Evolutionary conservation across 2,113 vertebrate species (phyloP).

Genomic region (Archocentrus centrarchus): DNA sequence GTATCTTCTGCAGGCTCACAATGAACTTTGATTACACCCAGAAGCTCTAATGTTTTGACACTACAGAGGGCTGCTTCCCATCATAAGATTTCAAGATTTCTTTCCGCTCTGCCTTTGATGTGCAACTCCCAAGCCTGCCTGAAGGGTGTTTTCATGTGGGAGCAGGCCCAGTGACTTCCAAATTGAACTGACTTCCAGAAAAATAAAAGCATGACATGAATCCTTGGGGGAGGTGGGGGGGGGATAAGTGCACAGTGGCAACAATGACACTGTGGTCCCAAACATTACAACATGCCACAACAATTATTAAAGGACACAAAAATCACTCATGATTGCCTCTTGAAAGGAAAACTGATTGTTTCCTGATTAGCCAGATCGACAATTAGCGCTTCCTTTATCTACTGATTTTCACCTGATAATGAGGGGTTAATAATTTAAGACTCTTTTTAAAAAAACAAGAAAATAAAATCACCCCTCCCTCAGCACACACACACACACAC

Average conservation of each 20-base stretch:
- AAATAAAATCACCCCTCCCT: conserved; percentile 17
- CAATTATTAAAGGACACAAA: conserved; percentile 17
- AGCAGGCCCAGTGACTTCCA: conserved; percentile 42
- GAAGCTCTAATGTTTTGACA: conserved; percentile 35
- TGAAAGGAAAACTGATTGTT: conserved; percentile 51
- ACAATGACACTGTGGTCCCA: conserved; percentile 23
- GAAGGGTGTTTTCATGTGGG: conserved; percentile 54
- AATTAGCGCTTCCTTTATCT: conserved; percentile 41
- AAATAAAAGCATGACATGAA: not conserved
- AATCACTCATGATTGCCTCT: conserved; percentile 22
- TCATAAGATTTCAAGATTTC: conserved; percentile 55
- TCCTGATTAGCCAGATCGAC: conserved; percentile 55
- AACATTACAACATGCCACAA: conserved; percentile 7
- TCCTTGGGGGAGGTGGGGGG: not conserved
- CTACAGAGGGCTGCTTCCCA: conserved; percentile 40
- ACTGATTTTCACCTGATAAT: conserved; percentile 56
- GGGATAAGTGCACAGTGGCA: not conserved
- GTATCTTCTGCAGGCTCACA: conserved; percentile 1
- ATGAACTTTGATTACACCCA: conserved; percentile 59
- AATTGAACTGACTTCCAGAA: conserved; percentile 14
- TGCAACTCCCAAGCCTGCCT: conserved; percentile 52
- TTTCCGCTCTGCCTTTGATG: conserved; percentile 63
- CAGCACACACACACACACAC: conserved; percentile 8
- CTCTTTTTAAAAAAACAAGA: conserved; percentile 15
- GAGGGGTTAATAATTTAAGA: conserved; percentile 67